Conservation (phyloP, 2,797 vertebrate species). For the Phrynocephalus guinanensis region DNA sequence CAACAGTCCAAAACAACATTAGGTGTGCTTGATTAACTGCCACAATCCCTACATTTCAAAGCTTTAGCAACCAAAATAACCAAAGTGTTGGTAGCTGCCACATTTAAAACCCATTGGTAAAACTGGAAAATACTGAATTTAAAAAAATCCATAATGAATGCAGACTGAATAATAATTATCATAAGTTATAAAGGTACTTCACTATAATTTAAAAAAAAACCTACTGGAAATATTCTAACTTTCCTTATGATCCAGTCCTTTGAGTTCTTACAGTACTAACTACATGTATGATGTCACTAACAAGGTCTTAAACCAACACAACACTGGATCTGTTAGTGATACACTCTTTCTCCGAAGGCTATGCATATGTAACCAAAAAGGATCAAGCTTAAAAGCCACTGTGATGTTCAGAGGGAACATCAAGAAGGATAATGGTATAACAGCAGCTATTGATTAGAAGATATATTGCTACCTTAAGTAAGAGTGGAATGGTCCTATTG, state of each 20-base stretch:
- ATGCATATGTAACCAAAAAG: not conserved
- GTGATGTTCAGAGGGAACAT: not conserved
- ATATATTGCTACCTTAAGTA: too few relatives aligned
- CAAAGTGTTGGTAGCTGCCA: not conserved
- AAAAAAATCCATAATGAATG: not conserved
- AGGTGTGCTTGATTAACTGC: not conserved
- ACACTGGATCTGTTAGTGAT: not conserved
- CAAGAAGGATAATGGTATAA: not conserved
- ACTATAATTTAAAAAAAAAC: not conserved
- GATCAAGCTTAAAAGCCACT: not conserved
- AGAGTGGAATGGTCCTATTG: not conserved
- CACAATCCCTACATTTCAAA: not conserved
- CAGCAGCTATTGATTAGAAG: too few relatives aligned
- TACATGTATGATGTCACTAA: not conserved
- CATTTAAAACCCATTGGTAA: conserved; percentile 22
- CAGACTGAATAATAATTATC: conserved; percentile 25
- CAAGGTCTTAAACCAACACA: not conserved
- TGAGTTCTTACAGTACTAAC: not conserved
- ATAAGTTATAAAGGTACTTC: not conserved
- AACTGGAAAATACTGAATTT: conserved; percentile 11
- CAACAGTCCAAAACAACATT: not conserved
- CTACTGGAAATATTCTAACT: not conserved
- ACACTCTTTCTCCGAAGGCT: not conserved
- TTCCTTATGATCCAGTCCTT: not conserved
- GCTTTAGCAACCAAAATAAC: conserved; percentile 17